Percentiles rank a stretch among this genome's conserved stretches.
Evolutionary conservation across 2,888 invertebrate genomes (phyloP).

Genomic region (Tribolium freemani): DNA sequence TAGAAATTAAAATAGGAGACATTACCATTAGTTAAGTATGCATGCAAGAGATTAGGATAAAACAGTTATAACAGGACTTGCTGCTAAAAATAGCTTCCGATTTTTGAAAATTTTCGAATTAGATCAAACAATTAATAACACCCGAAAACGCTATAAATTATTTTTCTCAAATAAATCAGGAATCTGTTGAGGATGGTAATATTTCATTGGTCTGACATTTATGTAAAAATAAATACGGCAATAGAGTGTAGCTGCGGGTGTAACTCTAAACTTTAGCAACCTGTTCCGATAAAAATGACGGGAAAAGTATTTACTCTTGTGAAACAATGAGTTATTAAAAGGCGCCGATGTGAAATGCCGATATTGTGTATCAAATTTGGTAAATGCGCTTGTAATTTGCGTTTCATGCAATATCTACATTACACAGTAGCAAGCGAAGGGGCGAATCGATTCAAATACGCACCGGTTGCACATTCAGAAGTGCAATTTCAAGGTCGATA

Average conservation of each 20-base stretch:
- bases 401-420: conserved; percentile 27
- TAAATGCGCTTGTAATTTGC: conserved; percentile 32
- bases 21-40: background rate
- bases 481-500: background rate
- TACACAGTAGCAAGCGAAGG: background rate
- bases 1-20: background rate
- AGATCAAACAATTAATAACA: conserved; percentile 1
- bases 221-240: conserved; percentile 19
- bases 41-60: background rate
- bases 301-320: background rate
- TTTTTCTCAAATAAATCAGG: conserved; percentile 20
- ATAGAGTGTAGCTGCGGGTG: conserved; percentile 3
- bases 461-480: background rate
- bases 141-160: conserved; percentile 15
- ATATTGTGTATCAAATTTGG: conserved; percentile 23
- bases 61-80: background rate
- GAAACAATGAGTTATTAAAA: conserved; percentile 9
- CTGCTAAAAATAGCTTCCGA: background rate
- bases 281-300: background rate
- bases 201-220: conserved; percentile 15
- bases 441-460: background rate
- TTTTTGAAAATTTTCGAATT: background rate
- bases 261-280: background rate
- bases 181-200: conserved; percentile 12
- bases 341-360: conserved; percentile 17